Percentiles rank a stretch among this genome's conserved stretches.
phyloP scores from a whole-genome alignment of 2,888 invertebrate genomes.

The Cheilosia soror region DNA sequence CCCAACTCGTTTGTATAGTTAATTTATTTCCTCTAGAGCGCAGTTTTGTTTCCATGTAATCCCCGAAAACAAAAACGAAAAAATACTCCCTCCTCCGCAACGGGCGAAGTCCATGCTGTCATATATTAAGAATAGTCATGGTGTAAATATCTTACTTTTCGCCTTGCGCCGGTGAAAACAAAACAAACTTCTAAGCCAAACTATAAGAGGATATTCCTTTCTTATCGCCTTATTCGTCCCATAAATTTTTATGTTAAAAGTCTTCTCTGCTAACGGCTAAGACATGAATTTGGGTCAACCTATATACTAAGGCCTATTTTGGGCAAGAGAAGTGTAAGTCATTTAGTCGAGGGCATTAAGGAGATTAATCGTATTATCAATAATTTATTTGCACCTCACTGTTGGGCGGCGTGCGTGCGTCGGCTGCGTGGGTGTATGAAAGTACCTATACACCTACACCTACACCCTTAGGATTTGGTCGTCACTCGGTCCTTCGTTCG shows the following conservation, averaged over 20 bases:
- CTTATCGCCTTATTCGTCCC: constrained; percentile 66
- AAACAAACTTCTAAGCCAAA: constrained; percentile 48
- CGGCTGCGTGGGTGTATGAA: background rate
- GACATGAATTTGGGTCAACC: constrained; percentile 30
- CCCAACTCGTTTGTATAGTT: constrained; percentile 21
- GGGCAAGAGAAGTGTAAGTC: constrained; percentile 41
- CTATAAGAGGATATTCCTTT: constrained; percentile 50
- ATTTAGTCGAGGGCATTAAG: constrained; percentile 36
- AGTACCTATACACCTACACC: background rate
- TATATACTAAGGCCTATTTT: constrained; percentile 19
- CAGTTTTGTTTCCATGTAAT: constrained; percentile 36
- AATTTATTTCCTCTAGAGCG: constrained; percentile 61
- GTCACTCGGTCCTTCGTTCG: constrained; percentile 14
- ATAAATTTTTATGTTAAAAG: constrained; percentile 68
- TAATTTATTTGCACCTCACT: constrained; percentile 41
- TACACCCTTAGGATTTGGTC: background rate
- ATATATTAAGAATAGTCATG: constrained; percentile 3
- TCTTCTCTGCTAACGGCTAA: constrained; percentile 13
- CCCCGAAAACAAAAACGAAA: background rate
- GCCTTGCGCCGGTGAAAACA: background rate
- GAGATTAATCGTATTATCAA: constrained; percentile 56
- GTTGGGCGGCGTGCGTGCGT: background rate
- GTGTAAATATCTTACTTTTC: background rate
- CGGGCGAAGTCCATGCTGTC: background rate
- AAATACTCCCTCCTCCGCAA: background rate